phyloP scores from a whole-genome alignment of 2,888 invertebrate species.

The Bugulina stolonifera region DNA sequence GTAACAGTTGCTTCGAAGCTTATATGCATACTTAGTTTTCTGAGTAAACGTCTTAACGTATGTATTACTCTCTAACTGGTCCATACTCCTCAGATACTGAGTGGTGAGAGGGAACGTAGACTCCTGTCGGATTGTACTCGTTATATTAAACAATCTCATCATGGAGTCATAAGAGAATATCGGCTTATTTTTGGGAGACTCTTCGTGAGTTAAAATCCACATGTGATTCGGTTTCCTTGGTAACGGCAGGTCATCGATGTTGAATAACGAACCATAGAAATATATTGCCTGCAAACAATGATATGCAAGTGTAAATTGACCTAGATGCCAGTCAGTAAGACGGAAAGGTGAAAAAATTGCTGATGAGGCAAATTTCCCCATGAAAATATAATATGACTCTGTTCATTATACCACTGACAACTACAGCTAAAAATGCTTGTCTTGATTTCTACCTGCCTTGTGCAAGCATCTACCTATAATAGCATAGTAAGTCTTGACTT shows the following conservation, averaged over 20 bases:
- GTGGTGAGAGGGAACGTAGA: slow-evolving; percentile 71
- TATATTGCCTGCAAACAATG: slow-evolving; percentile 60
- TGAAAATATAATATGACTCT: too few species aligned
- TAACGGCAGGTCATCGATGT: slow-evolving; percentile 64
- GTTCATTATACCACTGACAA: too few species aligned
- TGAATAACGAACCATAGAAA: slow-evolving; percentile 71
- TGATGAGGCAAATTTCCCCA: too few species aligned
- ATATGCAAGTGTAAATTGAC: too few species aligned
- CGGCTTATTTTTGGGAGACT: slow-evolving; percentile 76
- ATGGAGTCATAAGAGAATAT: slow-evolving; percentile 62
- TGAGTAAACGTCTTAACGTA: slow-evolving; percentile 57
- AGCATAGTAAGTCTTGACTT: too few species aligned
- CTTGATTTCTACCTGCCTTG: too few species aligned
- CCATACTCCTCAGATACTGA: slow-evolving; percentile 1
- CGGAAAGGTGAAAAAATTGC: too few species aligned
- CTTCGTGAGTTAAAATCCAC: slow-evolving; percentile 79
- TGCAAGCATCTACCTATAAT: too few species aligned
- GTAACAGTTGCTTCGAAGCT: too few species aligned
- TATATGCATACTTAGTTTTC: slow-evolving; percentile 22
- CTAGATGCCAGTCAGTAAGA: too few species aligned
- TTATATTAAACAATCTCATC: slow-evolving; percentile 68
- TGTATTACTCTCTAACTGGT: not conserved
- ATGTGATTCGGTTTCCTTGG: slow-evolving; percentile 59
- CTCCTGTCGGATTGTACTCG: slow-evolving; percentile 70
- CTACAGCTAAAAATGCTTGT: too few species aligned